Conservation (phyloP, 2,888 invertebrate species). For the Ischnus inquisitorius region DNA sequence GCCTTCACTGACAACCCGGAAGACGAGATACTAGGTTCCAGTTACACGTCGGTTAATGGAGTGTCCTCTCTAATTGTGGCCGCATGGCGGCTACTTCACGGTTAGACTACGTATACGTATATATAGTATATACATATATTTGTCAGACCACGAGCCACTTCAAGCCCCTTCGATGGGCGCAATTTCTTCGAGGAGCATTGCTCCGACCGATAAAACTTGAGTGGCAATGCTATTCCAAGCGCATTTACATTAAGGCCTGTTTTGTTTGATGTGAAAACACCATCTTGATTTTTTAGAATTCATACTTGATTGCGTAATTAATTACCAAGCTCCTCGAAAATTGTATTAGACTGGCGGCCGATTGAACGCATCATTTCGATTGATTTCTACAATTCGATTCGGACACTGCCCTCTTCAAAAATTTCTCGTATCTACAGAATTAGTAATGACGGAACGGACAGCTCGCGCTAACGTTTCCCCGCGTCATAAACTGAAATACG, state of each 20-base stretch:
- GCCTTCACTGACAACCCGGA: constrained; percentile 50
- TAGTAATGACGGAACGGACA: neutral
- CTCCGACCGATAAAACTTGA: constrained; percentile 4
- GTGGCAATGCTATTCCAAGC: neutral
- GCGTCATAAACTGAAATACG: neutral
- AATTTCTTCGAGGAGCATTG: neutral
- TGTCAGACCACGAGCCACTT: neutral
- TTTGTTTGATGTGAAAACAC: neutral
- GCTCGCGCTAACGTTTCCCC: neutral
- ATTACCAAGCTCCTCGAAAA: neutral
- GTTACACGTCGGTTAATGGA: constrained; percentile 70
- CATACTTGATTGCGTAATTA: neutral
- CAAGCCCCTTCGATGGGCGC: neutral
- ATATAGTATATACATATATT: neutral
- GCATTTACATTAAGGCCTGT: neutral
- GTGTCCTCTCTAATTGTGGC: constrained; percentile 61
- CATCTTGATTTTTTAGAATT: neutral
- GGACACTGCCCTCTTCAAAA: too few species aligned
- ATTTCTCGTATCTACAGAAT: too few species aligned
- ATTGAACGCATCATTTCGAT: neutral
- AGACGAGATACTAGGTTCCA: constrained; percentile 52
- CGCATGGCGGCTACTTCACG: constrained; percentile 8
- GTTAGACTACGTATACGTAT: neutral
- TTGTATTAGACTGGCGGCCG: neutral
- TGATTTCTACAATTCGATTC: neutral